Base-by-base conservation (phyloP, 2,888 invertebrate species). In the Nomada fabriciana region DNA sequence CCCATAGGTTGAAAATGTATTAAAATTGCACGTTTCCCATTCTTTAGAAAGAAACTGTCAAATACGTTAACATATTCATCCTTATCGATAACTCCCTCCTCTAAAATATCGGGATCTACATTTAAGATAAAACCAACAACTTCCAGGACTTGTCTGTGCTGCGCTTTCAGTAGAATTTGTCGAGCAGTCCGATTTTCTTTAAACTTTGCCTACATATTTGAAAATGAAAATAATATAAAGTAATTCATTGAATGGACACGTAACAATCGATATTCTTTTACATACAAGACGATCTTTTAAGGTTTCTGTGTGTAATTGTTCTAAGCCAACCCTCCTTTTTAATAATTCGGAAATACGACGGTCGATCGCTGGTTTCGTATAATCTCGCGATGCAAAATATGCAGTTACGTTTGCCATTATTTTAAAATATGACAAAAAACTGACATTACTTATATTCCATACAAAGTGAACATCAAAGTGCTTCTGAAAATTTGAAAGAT, bases 1-100 rank as follows among this genome's bases (percentile, higher is more conserved):
- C 95, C 95, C 89, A 96, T 95, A 29, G 95, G 92, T 86, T 97
- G 96, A 93, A 96, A 96, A 91, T 96, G 96, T 80, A 97, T 94
- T 75, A 97, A 94, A 67, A 97, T 92, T 64, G 96, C 95, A 84
- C 94, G 94, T 75, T 95, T 94, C 1, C 96, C 96, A 29, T 96
- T 96, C 80, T 95, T 95, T 9, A 94, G 95, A 25, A 96, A 95
- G 57, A 97, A 95, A 86, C 95, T 96, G 67, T 96, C 95, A 76
- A 97, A 92, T 25, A 95, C 90, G 13, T 96, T 95, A 1, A 97
- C 93, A 88, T 96, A 95, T 73, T 94, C 91, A 75, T 96, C 95
- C 64, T 95, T 95, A 93, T 98, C 98, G 72, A 95, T 95, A 7
- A 97, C 94, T 68, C 97, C 97, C 76, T 97, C 97, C 93, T 96